These are phyloP conservation scores for Asbolus verrucosus DNA, from an alignment of 1,140 invertebrate species.

Conservation along the genomic window DNA sequence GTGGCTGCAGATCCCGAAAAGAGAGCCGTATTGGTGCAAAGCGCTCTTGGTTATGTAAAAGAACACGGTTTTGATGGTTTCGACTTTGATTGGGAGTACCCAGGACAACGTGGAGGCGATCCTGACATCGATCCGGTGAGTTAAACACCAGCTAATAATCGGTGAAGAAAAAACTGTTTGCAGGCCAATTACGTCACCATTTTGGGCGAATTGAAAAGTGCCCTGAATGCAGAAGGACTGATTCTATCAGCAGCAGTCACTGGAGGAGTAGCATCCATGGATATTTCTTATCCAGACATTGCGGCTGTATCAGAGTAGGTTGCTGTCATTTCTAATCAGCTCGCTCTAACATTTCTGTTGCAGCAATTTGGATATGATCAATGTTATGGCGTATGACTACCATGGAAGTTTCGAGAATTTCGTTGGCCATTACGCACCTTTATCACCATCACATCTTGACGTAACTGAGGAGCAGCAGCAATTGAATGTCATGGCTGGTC, in stretches of 20 bases:
- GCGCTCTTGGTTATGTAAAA: conserved; percentile 71
- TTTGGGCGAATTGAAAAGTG: conserved; percentile 70
- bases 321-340: no score
- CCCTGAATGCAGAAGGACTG: conserved; percentile 68
- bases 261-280: conserved; percentile 67
- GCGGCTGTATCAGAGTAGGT: conserved; percentile 42
- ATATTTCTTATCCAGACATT: conserved; percentile 74
- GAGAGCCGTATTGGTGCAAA: conserved; percentile 60
- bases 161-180: no score
- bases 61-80: conserved; percentile 84
- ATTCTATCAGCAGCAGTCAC: conserved; percentile 74
- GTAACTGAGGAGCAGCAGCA: no score
- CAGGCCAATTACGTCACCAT: conserved; percentile 57
- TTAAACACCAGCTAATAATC: conserved; percentile 70
- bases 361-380: no score
- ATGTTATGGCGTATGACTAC: no score
- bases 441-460: no score
- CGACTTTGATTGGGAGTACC: conserved; percentile 89
- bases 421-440: no score
- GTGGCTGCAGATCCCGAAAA: conserved; percentile 51
- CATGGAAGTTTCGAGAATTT: no score
- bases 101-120: conserved; percentile 65
- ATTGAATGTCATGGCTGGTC: no score
- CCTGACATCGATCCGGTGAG: not conserved
- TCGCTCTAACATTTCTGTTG: no score